These are phyloP conservation scores for Cyclura pinguis DNA, from an alignment of 2,797 vertebrate species.

Conservation along the genomic window DNA sequence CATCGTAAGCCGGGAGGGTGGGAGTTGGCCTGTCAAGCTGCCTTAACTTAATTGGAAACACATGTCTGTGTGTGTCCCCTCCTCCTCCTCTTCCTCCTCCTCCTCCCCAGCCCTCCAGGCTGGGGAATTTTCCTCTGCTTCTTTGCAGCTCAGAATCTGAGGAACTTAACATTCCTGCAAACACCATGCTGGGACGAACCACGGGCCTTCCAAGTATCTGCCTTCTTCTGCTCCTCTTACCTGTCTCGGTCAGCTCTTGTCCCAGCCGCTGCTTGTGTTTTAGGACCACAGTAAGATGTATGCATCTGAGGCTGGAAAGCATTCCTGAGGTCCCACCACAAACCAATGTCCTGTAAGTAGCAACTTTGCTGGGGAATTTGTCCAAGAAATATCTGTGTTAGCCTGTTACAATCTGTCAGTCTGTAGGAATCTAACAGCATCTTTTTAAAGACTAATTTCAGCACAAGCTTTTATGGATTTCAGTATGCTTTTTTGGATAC, in stretches of 20 bases:
- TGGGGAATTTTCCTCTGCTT: conserved; percentile 70
- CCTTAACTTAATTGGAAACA: conserved; percentile 79
- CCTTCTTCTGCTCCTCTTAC: conserved; percentile 69
- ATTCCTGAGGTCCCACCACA: conserved; percentile 74
- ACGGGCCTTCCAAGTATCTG: conserved; percentile 60
- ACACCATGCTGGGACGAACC: conserved; percentile 67
- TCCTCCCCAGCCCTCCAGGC: conserved; percentile 63
- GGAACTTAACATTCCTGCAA: conserved; percentile 60
- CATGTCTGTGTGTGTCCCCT: conserved; percentile 76
- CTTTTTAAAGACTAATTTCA: no score
- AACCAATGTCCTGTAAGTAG: conserved; percentile 77
- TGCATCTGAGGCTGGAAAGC: conserved; percentile 79
- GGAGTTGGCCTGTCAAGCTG: conserved; percentile 72
- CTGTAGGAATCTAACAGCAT: no score
- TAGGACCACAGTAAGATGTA: conserved; percentile 78
- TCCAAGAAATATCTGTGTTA: no score
- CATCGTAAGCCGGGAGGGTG: conserved; percentile 60
- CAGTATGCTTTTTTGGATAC: no score
- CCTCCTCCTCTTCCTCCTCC: conserved; percentile 27
- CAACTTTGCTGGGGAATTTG: not conserved
- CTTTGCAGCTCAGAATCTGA: conserved; percentile 66
- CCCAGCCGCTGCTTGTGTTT: conserved; percentile 79
- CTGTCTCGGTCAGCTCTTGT: conserved; percentile 52
- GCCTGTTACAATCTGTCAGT: no score
- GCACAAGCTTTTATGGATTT: no score